A percentile compares a stretch with the other conserved stretches of the same genome.
These are phyloP conservation scores for Heloderma charlesbogerti DNA, from an alignment of 2,113 vertebrate species.

Conservation along the genomic window DNA sequence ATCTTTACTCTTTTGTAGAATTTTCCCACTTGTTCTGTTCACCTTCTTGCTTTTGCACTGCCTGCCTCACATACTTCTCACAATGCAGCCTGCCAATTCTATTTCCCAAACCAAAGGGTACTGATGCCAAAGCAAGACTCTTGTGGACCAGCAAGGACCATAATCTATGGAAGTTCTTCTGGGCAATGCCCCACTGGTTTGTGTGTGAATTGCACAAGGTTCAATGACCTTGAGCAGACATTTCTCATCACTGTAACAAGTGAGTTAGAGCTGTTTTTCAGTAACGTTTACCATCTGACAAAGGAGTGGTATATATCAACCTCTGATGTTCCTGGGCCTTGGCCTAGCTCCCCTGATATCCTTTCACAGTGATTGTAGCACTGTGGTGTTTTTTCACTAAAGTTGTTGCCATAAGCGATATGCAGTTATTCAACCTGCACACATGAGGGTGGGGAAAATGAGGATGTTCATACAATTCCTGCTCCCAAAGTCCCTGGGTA, in stretches of 20 bases:
- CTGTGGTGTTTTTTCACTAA: neutral
- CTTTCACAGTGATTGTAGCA: neutral
- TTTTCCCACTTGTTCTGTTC: neutral
- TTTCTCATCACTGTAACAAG: neutral
- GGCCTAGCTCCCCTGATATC: neutral
- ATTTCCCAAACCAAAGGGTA: neutral
- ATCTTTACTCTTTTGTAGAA: neutral
- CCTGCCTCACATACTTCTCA: neutral
- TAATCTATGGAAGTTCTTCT: neutral
- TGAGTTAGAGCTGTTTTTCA: neutral
- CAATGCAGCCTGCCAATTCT: neutral
- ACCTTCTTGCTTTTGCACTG: neutral
- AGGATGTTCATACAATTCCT: no score
- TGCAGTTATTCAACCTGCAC: no score
- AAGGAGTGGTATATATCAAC: neutral
- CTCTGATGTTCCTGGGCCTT: neutral
- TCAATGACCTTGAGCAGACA: neutral
- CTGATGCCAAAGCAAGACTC: no score
- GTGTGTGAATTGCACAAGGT: neutral
- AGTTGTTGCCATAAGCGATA: neutral
- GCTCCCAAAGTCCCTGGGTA: no score
- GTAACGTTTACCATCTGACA: neutral
- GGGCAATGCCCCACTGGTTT: neutral
- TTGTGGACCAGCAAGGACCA: neutral
- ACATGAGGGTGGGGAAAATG: no score